Evolutionary conservation across 2,797 vertebrate species (phyloP), one percentile per base, ranked within the genome.

Genomic region (Echeneis naucrates): DNA sequence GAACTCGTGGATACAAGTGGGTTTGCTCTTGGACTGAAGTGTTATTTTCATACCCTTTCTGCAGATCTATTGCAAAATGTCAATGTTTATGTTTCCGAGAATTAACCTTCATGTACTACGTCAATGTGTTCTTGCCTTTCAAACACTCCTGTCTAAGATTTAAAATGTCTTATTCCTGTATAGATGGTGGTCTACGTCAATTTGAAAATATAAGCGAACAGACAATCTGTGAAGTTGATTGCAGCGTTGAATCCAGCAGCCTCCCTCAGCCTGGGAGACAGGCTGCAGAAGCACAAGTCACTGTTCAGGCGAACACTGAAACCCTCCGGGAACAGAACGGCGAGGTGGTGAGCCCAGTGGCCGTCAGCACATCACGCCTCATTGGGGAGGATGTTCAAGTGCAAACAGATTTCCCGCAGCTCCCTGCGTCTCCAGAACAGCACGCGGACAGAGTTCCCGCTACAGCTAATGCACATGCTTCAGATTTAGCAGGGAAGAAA

Each of bases 341-440:
- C 27, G 32, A 23, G 35, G 33, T 27, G 12, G 80, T 78, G 53
- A 72, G 57, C 79, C 72, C 24, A 2, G 54, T n/a, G 24, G 50
- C 73, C 47, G 42, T 44, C 65, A 26, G 52, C 65, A 38, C 72
- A 37, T 78, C 77, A 19, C n/a, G 68, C 58, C 80, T 80, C 33
- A 9, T 59, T 48, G 87, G 69, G 54, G 85, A 88, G 57, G 83
- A 89, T 16, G 83, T 75, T 72, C 66, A 71, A 70, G 85, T 85
- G 75, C 88, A 91, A 83, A 90, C 80, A 12, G 75, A 91, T 78
- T 67, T 79, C 58, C 26, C 76, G 21, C 69, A 30, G 0, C n/a
- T 69, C 47, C 57, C 85, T 3, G 42, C 8, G 42, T 72, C 85
- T 63, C 67, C 55, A 8, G 77, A 62, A 17, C 68, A 75, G 60